A percentile compares a stretch with the other conserved stretches of the same genome.
These are phyloP conservation scores for Leptodactylus fuscus DNA, from an alignment of 2,113 vertebrate genomes.

Conservation along the genomic window DNA sequence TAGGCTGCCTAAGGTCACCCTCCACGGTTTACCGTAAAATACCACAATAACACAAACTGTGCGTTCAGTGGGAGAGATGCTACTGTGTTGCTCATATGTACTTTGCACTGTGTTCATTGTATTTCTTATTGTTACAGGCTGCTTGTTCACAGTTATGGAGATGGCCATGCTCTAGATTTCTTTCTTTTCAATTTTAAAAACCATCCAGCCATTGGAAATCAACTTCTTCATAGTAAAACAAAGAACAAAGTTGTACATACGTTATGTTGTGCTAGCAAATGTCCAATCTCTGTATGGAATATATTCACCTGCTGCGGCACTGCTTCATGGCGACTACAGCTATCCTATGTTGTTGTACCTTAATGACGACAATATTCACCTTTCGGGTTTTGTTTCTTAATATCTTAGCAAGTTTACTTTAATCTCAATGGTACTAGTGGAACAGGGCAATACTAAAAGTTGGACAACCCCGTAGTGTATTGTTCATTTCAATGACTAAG, in stretches of 20 bases:
- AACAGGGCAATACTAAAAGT: background rate
- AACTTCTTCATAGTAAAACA: background rate
- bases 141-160: conserved; percentile 7
- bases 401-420: conserved; percentile 14
- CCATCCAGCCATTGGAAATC: conserved; percentile 22
- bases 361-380: background rate
- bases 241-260: conserved; percentile 16
- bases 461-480: background rate
- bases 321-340: background rate
- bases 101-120: conserved; percentile 53
- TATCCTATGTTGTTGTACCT: background rate
- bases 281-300: background rate
- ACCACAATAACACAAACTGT: background rate
- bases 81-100: conserved; percentile 19
- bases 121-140: conserved; percentile 47
- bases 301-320: background rate
- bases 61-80: background rate
- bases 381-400: background rate
- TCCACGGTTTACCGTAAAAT: background rate
- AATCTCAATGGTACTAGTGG: conserved; percentile 38
- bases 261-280: conserved; percentile 1
- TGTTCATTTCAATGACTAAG: background rate
- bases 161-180: background rate
- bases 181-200: background rate
- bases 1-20: background rate